Evolutionary conservation across 2,888 invertebrate species (phyloP), one percentile per base, ranked within the genome.

Genomic region (Craniophora ligustri): DNA sequence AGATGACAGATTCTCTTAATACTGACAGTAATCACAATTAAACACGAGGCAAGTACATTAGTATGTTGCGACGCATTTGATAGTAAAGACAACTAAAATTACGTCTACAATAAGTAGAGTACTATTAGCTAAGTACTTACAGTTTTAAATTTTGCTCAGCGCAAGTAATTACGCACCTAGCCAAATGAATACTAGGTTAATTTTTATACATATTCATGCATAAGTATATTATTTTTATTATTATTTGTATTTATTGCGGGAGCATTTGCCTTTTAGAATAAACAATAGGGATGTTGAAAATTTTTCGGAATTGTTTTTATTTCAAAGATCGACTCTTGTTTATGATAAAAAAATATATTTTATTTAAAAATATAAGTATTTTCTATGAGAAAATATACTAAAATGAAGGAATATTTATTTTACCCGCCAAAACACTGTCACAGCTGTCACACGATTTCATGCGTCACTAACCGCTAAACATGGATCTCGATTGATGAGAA

Each of bases 81-180:
- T 2, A 16, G 36, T 16, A 35, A 30, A 42, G 23, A 41, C n/a
- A 35, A 28, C 59, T 45, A 59, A 60, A 28, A 35, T 45, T 41
- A 51, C 46, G 62, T 30, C 61, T 59, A 79, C 54, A 66, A 44
- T 45, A 63, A 54, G 48, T 56, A 64, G 31, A 66, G 59, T 73
- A 77, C 69, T 77, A 79, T 68, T 38, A 11, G 49, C 73, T 73
- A 75, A 76, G 81, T 92, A 92, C 92, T 92, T 87, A 92, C 92
- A 80, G 82, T 78, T 86, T 84, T 67, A 92, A 84, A 85, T 89
- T 91, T 89, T 91, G 92, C 78, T 92, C 92, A 84, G 92, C 92
- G 84, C 92, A 92, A 87, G 91, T 80, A 77, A 89, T 81, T 76
- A 92, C 88, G 82, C 84, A 92, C 92, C 92, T 92, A 92, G 87